Percentiles rank a stretch among this genome's conserved stretches.
phyloP scores from a whole-genome alignment of 2,797 vertebrate genomes.

The Lagocephalus sceleratus region DNA sequence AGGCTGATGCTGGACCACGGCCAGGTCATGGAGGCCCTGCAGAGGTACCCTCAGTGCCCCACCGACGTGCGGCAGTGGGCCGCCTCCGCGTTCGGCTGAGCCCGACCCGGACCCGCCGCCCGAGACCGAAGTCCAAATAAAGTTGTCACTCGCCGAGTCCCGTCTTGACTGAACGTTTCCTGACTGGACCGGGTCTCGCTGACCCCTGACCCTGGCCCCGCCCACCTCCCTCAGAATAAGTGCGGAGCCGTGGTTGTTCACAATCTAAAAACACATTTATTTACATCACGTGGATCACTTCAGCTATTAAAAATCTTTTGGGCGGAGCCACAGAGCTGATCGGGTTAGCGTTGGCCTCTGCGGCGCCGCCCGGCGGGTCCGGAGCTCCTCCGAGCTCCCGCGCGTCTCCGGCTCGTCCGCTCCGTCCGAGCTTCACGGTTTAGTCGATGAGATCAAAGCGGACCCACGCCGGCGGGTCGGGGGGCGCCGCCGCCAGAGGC shows the following conservation, averaged over 20 bases:
- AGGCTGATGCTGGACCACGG: conserved; percentile 86
- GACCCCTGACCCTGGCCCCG: no score
- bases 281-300: conserved; percentile 76
- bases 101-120: no score
- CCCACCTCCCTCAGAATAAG: no score
- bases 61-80: conserved; percentile 94
- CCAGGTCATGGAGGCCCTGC: conserved; percentile 92
- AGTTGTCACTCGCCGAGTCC: no score
- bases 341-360: conserved; percentile 19
- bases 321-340: conserved; percentile 52
- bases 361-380: conserved; percentile 26
- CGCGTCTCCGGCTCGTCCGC: conserved; percentile 10
- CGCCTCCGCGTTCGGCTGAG: conserved; percentile 73
- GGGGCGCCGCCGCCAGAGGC: conserved; percentile 8
- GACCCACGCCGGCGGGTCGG: no score
- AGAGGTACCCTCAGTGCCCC: conserved; percentile 93
- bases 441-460: conserved; percentile 30
- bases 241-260: conserved; percentile 34
- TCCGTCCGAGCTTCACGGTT: conserved; percentile 34
- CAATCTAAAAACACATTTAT: conserved; percentile 80
- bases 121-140: no score
- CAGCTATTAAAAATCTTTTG: conserved; percentile 70
- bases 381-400: neutral
- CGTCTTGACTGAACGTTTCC: no score
- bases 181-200: no score